These are phyloP conservation scores for Teleopsis dalmanni DNA, from an alignment of 1,140 invertebrate species.

Conservation along the genomic window DNA sequence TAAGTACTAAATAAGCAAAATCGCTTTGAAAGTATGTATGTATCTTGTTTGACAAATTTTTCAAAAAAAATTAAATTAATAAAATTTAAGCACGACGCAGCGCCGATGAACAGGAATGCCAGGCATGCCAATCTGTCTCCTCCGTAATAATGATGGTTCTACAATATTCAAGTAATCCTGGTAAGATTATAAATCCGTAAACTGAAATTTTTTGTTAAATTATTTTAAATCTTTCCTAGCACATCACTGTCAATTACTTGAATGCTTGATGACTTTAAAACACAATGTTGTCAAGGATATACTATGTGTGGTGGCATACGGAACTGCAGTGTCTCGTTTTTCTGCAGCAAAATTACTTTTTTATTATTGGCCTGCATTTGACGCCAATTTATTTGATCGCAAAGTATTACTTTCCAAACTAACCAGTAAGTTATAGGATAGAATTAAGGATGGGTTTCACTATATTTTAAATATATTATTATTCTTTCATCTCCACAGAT, in stretches of 20 bases:
- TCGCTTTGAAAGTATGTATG: too few species aligned
- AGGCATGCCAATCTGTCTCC: slow-evolving; percentile 85
- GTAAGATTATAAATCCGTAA: too few species aligned
- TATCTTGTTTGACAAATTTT: too few species aligned
- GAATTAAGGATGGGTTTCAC: not conserved
- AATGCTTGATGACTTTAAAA: slow-evolving; percentile 90
- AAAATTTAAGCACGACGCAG: slow-evolving; percentile 53
- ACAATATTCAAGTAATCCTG: slow-evolving; percentile 87
- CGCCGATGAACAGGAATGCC: slow-evolving; percentile 64
- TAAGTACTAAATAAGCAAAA: too few species aligned
- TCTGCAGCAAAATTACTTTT: slow-evolving; percentile 95
- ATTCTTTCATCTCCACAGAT: slow-evolving; percentile 41
- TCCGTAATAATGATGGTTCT: slow-evolving; percentile 96
- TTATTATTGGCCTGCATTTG: slow-evolving; percentile 99
- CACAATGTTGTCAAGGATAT: slow-evolving; percentile 85
- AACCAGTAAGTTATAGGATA: slow-evolving; percentile 57
- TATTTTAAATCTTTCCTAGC: slow-evolving; percentile 50
- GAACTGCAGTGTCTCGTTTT: slow-evolving; percentile 80
- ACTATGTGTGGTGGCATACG: slow-evolving; percentile 93
- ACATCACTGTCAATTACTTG: slow-evolving; percentile 88
- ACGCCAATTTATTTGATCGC: slow-evolving; percentile 86
- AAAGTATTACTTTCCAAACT: slow-evolving; percentile 83
- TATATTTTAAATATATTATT: not conserved
- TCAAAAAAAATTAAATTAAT: too few species aligned
- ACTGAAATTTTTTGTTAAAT: slow-evolving; percentile 7